Evolutionary conservation across 2,113 vertebrate species (phyloP), one percentile per base, ranked within the genome.

Genomic region (Pavo muticus): DNA sequence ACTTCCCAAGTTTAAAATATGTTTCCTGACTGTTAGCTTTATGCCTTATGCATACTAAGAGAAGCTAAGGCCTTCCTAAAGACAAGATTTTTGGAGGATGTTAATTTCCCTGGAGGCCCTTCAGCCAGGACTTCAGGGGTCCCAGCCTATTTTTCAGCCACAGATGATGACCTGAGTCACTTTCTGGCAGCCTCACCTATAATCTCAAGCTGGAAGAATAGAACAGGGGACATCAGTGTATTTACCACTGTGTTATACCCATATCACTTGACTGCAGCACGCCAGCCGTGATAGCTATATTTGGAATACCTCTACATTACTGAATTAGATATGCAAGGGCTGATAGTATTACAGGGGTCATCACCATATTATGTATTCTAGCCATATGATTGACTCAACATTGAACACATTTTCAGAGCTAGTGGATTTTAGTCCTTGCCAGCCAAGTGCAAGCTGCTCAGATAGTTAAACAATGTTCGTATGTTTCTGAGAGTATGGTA

Each of bases 261-360:
- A 18, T 39, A 48, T 86, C 86, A 63, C n/a, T 76, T 84, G 86
- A 65, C 73, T 92, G 83, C 73, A 87, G 72, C 27, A 8, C 35
- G 72, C 69, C 59, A 84, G 3, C 3, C 3, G 0, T 61, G 56
- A 52, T 8, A 44, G 74, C 80, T 95, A 57, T 87, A 71, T 94
- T 95, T 89, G 71, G 78, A 81, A 60, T 14, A 48, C 27, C 27
- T 73, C 65, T 76, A 52, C 65, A 68, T 88, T 87, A n/a, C 72
- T 91, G 91, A 80, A 95, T 90, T 86, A 69, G 78, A 65, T 79
- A 37, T 59, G 79, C 84, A 84, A 67, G 74, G 77, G 84, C 79
- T 70, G 68, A 50, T 69, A 40, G n/a, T 42, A 48, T 93, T 90
- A 91, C 78, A 0, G 4, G 83, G 85, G 30, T 19, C 37, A 45